Evolutionary conservation across 1,140 invertebrate species (phyloP).

Genomic region (Ladona fulva): DNA sequence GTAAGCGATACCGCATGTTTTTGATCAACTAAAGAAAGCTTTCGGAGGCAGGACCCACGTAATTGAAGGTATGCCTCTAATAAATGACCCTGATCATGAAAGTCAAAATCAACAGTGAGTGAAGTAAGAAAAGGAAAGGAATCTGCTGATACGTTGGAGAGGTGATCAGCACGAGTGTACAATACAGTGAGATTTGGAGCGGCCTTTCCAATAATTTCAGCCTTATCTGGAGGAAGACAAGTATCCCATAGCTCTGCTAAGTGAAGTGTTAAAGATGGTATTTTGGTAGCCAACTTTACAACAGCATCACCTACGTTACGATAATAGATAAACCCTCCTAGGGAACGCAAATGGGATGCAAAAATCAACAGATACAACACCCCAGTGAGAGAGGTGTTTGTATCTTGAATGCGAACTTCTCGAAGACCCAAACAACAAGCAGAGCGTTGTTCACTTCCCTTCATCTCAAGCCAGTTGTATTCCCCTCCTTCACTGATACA

Average conservation of each 20-base stretch:
- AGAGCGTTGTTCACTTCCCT: not conserved
- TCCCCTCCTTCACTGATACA: not conserved
- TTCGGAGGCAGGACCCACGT: slow-evolving; percentile 18
- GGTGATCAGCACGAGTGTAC: slow-evolving; percentile 25
- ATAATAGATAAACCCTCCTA: slow-evolving; percentile 30
- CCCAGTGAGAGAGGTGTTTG: slow-evolving; percentile 29
- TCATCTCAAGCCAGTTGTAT: not conserved
- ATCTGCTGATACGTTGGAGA: slow-evolving; percentile 14
- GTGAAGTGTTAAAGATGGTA: slow-evolving; percentile 18
- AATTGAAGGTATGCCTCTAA: slow-evolving; percentile 21
- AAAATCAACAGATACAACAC: slow-evolving; percentile 28
- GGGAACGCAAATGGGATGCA: slow-evolving; percentile 26
- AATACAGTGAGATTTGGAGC: slow-evolving; percentile 23
- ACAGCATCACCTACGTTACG: slow-evolving; percentile 30
- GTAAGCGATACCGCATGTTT: slow-evolving; percentile 20
- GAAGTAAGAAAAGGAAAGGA: slow-evolving; percentile 19
- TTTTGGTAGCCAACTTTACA: slow-evolving; percentile 18
- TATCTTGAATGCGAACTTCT: slow-evolving; percentile 30
- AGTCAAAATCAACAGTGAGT: slow-evolving; percentile 27
- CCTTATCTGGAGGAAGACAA: slow-evolving; percentile 25
- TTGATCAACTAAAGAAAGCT: slow-evolving; percentile 23
- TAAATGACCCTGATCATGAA: slow-evolving; percentile 18
- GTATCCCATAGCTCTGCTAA: slow-evolving; percentile 29
- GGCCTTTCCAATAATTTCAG: slow-evolving; percentile 15
- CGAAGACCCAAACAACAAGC: slow-evolving; percentile 23